phyloP scores from a whole-genome alignment of 1,140 invertebrate genomes.

The Sitobion miscanthi region DNA sequence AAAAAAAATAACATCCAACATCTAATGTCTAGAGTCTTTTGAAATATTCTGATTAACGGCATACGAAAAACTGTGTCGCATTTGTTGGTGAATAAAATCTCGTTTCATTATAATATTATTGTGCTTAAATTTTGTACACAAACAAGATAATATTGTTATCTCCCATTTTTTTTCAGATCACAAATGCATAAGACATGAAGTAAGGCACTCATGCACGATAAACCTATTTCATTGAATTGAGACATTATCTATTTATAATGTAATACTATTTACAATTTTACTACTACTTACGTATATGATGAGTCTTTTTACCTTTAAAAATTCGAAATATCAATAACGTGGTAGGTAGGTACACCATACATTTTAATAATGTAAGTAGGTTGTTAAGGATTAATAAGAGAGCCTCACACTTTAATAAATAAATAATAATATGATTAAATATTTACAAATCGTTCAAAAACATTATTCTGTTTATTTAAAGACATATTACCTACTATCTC shows the following conservation, averaged over 20 bases:
- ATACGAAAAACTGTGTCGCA: background rate
- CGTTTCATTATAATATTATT: background rate
- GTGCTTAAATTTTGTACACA: background rate
- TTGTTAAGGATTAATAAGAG: background rate
- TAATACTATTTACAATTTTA: background rate
- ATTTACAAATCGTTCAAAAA: background rate
- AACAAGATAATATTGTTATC: background rate
- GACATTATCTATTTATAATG: background rate
- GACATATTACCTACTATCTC: background rate
- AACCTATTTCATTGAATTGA: background rate
- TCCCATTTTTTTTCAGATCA: background rate
- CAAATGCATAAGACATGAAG: background rate
- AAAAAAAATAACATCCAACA: background rate
- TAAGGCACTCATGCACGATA: background rate
- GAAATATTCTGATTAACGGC: background rate
- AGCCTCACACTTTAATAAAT: background rate
- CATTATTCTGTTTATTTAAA: background rate
- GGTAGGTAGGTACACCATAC: background rate
- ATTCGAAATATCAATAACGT: background rate
- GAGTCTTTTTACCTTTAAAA: background rate
- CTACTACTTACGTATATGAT: background rate
- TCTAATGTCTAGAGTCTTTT: background rate
- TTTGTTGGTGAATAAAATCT: background rate
- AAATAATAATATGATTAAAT: background rate
- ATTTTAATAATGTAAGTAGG: background rate